Percentiles rank a stretch among this genome's conserved stretches.
Evolutionary conservation across 2,113 vertebrate genomes (phyloP).

Genomic region (Sylvietta virens): DNA sequence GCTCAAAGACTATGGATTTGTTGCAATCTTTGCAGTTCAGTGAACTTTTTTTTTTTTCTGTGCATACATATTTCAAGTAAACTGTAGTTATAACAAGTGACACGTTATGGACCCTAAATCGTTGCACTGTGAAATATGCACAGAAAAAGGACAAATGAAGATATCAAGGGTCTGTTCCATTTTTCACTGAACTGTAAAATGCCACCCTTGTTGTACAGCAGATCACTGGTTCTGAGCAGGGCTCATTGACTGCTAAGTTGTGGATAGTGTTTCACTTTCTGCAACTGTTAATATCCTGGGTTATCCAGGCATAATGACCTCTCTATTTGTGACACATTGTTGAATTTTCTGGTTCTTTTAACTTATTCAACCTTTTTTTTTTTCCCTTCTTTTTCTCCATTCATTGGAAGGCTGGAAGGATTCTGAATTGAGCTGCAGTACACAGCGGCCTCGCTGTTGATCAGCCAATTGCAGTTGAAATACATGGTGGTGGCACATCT

Average conservation of each 20-base stretch:
- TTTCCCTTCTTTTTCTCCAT: not conserved
- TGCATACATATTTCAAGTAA: slow-evolving; percentile 77
- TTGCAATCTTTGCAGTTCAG: slow-evolving; percentile 74
- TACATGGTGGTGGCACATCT: not conserved
- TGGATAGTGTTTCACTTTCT: slow-evolving; percentile 77
- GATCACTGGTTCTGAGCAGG: slow-evolving; percentile 75
- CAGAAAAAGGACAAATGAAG: slow-evolving; percentile 78
- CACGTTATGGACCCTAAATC: slow-evolving; percentile 78
- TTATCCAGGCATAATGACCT: slow-evolving; percentile 84
- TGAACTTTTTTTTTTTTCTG: slow-evolving; percentile 58
- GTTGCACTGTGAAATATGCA: slow-evolving; percentile 78
- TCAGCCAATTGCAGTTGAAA: slow-evolving; percentile 27
- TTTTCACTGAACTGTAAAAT: slow-evolving; percentile 81
- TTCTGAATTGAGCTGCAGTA: slow-evolving; percentile 58
- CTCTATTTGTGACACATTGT: slow-evolving; percentile 81
- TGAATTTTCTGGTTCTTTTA: slow-evolving; percentile 85
- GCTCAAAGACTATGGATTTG: slow-evolving; percentile 55
- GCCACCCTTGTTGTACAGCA: slow-evolving; percentile 72
- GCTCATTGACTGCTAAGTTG: slow-evolving; percentile 77
- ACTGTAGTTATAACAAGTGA: slow-evolving; percentile 75
- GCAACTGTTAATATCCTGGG: slow-evolving; percentile 76
- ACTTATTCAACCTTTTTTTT: slow-evolving; percentile 69
- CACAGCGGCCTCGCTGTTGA: slow-evolving; percentile 60
- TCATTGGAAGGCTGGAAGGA: slow-evolving; percentile 68
- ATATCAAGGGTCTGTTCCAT: slow-evolving; percentile 76